Evolutionary conservation across 2,113 vertebrate genomes (phyloP).

Genomic region (Pseudorasbora parva): DNA sequence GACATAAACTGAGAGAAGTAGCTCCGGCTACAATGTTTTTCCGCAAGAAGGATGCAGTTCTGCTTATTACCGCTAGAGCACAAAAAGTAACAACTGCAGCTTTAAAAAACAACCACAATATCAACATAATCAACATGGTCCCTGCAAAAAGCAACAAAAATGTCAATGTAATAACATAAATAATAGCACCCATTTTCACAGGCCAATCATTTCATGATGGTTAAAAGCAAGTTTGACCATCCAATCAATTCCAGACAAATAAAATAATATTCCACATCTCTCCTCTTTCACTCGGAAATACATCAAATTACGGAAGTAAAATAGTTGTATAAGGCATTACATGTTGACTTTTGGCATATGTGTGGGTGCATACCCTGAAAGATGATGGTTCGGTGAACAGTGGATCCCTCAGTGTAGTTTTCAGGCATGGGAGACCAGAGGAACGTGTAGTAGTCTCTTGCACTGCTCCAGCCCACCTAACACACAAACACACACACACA

Average conservation of each 20-base stretch:
- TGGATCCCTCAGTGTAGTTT: slow-evolving; percentile 87
- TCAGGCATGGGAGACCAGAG: slow-evolving; percentile 97
- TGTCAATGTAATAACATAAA: not conserved
- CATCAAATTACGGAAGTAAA: not conserved
- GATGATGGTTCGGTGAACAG: slow-evolving; percentile 86
- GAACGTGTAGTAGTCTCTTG: slow-evolving; percentile 97
- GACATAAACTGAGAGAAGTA: too few relatives aligned
- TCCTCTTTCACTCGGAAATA: not conserved
- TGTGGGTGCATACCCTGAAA: slow-evolving; percentile 86
- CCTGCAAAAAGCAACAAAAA: not conserved
- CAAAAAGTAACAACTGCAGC: too few relatives aligned
- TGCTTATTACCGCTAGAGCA: too few relatives aligned
- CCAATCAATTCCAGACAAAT: not conserved
- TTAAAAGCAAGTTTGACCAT: not conserved
- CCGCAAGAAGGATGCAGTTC: too few relatives aligned
- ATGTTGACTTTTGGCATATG: slow-evolving; percentile 31
- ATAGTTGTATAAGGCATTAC: not conserved
- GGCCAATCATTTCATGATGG: not conserved
- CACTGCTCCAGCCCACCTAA: slow-evolving; percentile 98
- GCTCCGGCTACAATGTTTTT: too few relatives aligned
- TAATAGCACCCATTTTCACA: not conserved
- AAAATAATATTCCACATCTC: not conserved
- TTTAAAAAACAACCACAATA: too few relatives aligned
- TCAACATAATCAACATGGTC: too few relatives aligned
- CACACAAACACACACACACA: slow-evolving; percentile 7